Conservation (phyloP, 2,797 vertebrate species). For the Paedocypris micromegethes region DNA sequence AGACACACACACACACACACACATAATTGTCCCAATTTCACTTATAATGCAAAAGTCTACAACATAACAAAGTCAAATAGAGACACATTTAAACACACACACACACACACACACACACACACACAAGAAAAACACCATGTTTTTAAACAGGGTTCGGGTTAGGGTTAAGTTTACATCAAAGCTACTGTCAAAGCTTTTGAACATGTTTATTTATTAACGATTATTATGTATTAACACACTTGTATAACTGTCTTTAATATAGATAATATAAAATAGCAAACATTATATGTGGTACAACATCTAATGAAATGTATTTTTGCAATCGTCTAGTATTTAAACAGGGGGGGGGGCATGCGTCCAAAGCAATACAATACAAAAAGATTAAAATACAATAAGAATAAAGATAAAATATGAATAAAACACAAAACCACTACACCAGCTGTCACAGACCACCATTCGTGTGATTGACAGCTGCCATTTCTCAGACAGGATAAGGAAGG, state of each 20-base stretch:
- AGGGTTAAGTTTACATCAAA: too few species aligned
- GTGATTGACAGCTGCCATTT: conserved; percentile 63
- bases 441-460: conserved; percentile 6
- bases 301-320: not conserved
- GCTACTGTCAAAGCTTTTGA: too few species aligned
- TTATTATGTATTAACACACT: too few species aligned
- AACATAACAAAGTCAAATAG: too few species aligned
- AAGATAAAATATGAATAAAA: not conserved
- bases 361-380: not conserved
- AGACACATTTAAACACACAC: too few species aligned
- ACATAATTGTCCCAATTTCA: conserved; percentile 2
- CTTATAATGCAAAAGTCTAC: not conserved
- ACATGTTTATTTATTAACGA: too few species aligned
- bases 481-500: conserved; percentile 53
- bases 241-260: too few species aligned
- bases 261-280: not conserved
- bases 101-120: too few species aligned
- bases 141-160: too few species aligned
- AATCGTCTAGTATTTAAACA: conserved; percentile 50
- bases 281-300: too few species aligned
- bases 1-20: not conserved
- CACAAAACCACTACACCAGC: not conserved
- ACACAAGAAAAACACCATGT: too few species aligned
- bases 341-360: not conserved
- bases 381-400: not conserved